Evolutionary conservation across 2,113 vertebrate genomes (phyloP), one percentile per base, ranked within the genome.

Genomic region (Channa argus): DNA sequence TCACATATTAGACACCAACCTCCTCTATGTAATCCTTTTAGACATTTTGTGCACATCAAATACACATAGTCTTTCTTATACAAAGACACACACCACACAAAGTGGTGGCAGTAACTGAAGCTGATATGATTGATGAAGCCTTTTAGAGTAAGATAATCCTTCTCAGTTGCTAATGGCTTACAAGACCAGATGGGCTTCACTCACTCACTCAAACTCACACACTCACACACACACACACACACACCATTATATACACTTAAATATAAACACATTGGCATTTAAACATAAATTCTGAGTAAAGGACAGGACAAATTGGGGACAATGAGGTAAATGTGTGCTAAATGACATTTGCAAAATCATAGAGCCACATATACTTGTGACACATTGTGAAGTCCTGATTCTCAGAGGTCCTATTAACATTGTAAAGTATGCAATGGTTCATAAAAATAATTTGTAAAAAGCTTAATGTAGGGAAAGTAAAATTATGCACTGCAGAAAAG

Each of bases 111-210:
- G 15, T 38, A 53, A 74, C 50, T 58, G 63, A 45, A 71, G 83
- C 60, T 59, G 58, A 62, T 74, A 63, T 66, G 74, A 84, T 61
- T 83, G 73, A 85, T 85, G 64, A 67, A 54, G 70, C 74, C 61
- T 80, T 83, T 78, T 55, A 79, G 63, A 70, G 70, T 72, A 63
- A 78, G 36, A 63, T 86, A 81, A 88, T 85, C 74, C 74, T 63
- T 79, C 67, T 69, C 62, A 79, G 62, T 72, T 45, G 63, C 53
- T 79, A 70, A 84, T 54, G 63, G 77, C 11, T 69, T 73, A 53
- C 37, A 62, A 41, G 65, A 75, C 67, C 86, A 83, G 74, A 83
- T 84, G 85, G 65, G 52, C 63, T 58, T 39, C 69, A 33, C 56
- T 45, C 52, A 64, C 75, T 39, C 58, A 59, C 71, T 49, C 66